Base-by-base conservation (phyloP, 1,140 invertebrate species). In the Diploscapter pachys region DNA sequence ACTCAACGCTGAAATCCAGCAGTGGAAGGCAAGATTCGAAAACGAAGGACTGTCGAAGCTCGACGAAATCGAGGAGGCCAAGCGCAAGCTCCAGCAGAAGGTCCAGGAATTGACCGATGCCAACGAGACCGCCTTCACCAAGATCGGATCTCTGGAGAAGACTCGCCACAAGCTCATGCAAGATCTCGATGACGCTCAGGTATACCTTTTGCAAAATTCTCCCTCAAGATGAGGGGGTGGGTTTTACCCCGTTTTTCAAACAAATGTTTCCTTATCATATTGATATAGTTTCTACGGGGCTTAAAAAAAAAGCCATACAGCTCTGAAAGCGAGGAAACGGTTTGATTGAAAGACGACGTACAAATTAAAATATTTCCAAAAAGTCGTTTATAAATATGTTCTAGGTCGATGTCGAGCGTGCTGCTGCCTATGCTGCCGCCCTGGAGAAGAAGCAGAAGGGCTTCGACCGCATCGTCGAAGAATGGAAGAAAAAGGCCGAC, bases 371-470 rank as follows among this genome's bases (percentile, higher is more conserved):
- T 72, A 72, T 9, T 48, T 54, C n/a, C 64, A 8, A 11, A 71
- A 31, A n/a, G 6, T 71, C 5, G 9, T 9, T 71, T 61, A 52
- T 71, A 48, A 75, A 50, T 80, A 83, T 66, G 82, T 81, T 63
- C 31, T 93, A 94, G 88, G 91, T 98, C 82, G 96, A 99, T 89
- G 94, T 98, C 83, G 96, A 99, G 88, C 91, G 95, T 48, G 83
- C 84, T 67, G 80, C 84, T 13, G 80, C 79, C 53, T 85, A 84
- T 55, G 81, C 81, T 62, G 81, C 75, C 59, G 75, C 93, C 73
- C 92, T 97, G 80, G 97, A 99, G 88, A 99, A 99, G 93, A 98
- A 97, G 89, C 95, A 98, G 89, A 97, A 97, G 89, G 93, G 93
- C 80, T 98, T 99, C 89, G 97, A 99, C 90, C 63, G 50, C 89